phyloP scores from a whole-genome alignment of 2,888 invertebrate species.

The Amphipyra berbera region DNA sequence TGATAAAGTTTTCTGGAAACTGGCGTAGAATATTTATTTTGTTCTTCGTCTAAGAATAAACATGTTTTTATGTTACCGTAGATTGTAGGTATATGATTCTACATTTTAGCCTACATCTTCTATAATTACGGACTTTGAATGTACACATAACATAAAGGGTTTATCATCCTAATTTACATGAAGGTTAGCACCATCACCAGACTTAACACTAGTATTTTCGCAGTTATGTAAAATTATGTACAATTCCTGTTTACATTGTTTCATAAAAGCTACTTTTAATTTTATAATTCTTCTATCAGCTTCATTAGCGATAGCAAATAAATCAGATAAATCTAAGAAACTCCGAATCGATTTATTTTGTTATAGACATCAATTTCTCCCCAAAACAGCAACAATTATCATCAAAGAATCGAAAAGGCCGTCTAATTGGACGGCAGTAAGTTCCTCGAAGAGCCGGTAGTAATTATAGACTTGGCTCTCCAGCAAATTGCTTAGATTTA shows the following conservation, averaged over 20 bases:
- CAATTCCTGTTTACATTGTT: not conserved
- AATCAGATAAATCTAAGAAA: not conserved
- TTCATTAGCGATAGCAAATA: not conserved
- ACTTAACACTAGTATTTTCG: too few relatives aligned
- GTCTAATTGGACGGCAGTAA: conserved; percentile 54
- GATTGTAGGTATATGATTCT: too few relatives aligned
- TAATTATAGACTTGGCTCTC: conserved; percentile 51
- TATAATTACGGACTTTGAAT: too few relatives aligned
- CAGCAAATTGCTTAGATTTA: conserved; percentile 58
- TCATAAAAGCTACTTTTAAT: not conserved
- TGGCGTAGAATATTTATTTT: too few relatives aligned
- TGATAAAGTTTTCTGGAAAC: conserved; percentile 21
- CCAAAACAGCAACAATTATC: conserved; percentile 47
- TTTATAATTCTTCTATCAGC: not conserved
- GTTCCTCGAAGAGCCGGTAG: conserved; percentile 42
- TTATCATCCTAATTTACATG: too few relatives aligned
- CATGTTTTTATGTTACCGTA: not conserved
- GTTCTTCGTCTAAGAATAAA: too few relatives aligned
- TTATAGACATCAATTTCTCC: conserved; percentile 12
- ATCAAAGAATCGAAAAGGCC: conserved; percentile 56
- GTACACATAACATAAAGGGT: too few relatives aligned
- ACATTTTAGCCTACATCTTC: too few relatives aligned
- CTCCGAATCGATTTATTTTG: conserved; percentile 1
- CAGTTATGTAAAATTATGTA: too few relatives aligned
- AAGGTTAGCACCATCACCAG: too few relatives aligned